phyloP scores from a whole-genome alignment of 2,888 invertebrate species.

The Ochropleura leucogaster region DNA sequence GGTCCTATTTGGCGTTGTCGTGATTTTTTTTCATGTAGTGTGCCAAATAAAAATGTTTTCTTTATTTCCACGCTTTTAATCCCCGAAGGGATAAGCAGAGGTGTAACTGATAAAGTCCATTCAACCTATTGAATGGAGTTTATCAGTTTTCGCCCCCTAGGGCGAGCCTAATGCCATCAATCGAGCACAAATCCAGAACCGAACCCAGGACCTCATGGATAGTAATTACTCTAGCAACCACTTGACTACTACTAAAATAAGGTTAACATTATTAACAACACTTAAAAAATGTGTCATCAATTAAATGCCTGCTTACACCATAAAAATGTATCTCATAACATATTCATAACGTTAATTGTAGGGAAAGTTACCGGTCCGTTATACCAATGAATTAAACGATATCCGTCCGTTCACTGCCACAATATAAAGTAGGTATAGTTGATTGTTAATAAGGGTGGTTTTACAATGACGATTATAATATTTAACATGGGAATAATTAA shows the following conservation, averaged over 20 bases:
- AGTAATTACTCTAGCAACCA: too few species aligned
- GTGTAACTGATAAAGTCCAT: too few species aligned
- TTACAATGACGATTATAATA: background rate
- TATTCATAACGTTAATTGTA: slow-evolving; percentile 50
- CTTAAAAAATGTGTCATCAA: background rate
- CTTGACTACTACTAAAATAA: background rate
- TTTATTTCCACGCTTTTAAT: too few species aligned
- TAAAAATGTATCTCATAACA: slow-evolving; percentile 36
- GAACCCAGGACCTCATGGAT: too few species aligned
- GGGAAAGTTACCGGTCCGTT: slow-evolving; percentile 47
- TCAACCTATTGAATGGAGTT: too few species aligned
- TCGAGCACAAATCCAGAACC: too few species aligned
- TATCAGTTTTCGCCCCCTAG: too few species aligned
- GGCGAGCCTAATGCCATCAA: too few species aligned
- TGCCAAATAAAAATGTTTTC: too few species aligned
- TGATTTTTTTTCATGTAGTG: too few species aligned
- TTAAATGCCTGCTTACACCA: slow-evolving; percentile 16
- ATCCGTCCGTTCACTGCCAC: slow-evolving; percentile 41
- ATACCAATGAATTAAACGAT: slow-evolving; percentile 68
- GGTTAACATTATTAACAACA: background rate
- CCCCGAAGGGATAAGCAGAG: too few species aligned
- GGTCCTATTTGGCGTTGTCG: too few species aligned
- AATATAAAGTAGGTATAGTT: slow-evolving; percentile 25
- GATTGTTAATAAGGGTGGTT: slow-evolving; percentile 39
- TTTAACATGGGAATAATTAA: background rate